phyloP scores from a whole-genome alignment of 2,797 vertebrate genomes.

The Danio kyathit region DNA sequence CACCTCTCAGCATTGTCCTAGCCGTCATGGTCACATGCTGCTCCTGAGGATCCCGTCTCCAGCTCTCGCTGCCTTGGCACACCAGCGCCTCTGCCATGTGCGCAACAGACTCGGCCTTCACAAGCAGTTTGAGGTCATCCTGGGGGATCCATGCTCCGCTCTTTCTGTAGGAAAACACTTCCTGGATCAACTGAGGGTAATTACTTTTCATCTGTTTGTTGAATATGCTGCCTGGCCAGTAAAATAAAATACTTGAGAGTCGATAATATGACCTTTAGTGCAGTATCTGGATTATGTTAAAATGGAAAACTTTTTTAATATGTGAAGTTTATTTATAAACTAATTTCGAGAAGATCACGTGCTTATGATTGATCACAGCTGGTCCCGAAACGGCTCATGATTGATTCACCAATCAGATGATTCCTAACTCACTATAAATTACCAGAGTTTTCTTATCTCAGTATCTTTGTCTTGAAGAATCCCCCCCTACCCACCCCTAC shows the following conservation, averaged over 20 bases:
- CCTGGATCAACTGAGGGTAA: slow-evolving; percentile 90
- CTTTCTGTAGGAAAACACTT: slow-evolving; percentile 89
- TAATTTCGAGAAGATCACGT: too few relatives aligned
- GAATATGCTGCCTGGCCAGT: neutral
- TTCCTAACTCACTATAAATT: too few relatives aligned
- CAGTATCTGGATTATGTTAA: neutral
- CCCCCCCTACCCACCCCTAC: too few relatives aligned
- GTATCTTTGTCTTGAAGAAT: too few relatives aligned
- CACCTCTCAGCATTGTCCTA: slow-evolving; percentile 86
- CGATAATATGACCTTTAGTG: too few relatives aligned
- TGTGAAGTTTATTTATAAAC: too few relatives aligned
- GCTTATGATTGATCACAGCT: too few relatives aligned
- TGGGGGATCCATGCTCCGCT: slow-evolving; percentile 86
- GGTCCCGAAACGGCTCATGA: too few relatives aligned
- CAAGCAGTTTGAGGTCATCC: slow-evolving; percentile 92
- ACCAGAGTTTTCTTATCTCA: too few relatives aligned
- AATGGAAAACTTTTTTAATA: neutral
- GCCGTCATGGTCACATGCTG: slow-evolving; percentile 95
- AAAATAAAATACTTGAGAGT: too few relatives aligned
- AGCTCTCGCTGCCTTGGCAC: slow-evolving; percentile 89
- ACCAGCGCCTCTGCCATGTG: slow-evolving; percentile 87
- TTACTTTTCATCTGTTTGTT: slow-evolving; percentile 18
- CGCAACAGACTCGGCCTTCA: slow-evolving; percentile 90
- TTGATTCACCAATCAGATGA: too few relatives aligned
- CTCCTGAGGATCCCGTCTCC: slow-evolving; percentile 92